Conservation (phyloP, 2,113 vertebrate species). For the Micronycteris hirsuta region DNA sequence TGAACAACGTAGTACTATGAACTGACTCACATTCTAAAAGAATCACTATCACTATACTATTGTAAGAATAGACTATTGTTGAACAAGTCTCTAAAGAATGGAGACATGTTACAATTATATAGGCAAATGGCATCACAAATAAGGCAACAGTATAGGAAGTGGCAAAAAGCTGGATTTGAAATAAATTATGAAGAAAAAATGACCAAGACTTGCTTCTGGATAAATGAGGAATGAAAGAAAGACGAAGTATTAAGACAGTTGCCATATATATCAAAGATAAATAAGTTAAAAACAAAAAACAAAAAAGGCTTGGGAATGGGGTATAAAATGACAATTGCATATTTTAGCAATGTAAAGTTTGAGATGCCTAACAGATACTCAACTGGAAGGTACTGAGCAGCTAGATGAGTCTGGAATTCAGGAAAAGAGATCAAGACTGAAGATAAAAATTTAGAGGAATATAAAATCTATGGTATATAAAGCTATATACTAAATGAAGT, state of each 20-base stretch:
- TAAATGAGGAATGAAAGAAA: not conserved
- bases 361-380: not conserved
- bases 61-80: not conserved
- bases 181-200: not conserved
- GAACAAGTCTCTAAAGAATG: not conserved
- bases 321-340: not conserved
- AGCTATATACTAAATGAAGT: not conserved
- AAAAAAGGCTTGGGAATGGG: not conserved
- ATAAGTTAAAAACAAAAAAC: not conserved
- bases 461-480: not conserved
- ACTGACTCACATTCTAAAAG: not conserved
- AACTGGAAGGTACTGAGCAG: not conserved
- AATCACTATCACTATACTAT: not conserved
- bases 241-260: not conserved
- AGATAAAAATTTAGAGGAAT: not conserved
- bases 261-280: not conserved
- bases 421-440: not conserved
- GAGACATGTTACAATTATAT: not conserved
- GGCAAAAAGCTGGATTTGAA: not conserved
- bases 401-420: not conserved
- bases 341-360: not conserved
- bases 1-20: not conserved
- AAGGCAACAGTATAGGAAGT: not conserved
- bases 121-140: not conserved
- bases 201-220: not conserved